A percentile compares a stretch with the other conserved stretches of the same genome.
Evolutionary conservation across 2,113 vertebrate genomes (phyloP).

Genomic region (Seriola aureovittata): DNA sequence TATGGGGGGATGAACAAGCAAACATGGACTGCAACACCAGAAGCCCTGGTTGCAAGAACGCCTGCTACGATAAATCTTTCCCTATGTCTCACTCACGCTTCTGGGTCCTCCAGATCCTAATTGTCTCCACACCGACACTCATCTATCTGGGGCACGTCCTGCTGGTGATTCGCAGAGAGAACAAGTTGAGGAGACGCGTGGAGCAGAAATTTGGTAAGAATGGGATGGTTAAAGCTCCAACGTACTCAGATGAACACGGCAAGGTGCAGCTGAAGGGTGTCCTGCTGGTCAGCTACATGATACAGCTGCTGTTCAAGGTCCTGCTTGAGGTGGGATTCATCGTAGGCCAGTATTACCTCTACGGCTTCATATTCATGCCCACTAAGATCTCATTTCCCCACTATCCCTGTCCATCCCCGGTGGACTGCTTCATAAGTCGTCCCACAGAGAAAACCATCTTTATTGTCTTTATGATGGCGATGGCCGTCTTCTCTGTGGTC

Average conservation of each 20-base stretch:
- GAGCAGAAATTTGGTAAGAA: constrained; percentile 58
- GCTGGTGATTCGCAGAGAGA: constrained; percentile 78
- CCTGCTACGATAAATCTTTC: constrained; percentile 78
- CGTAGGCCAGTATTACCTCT: constrained; percentile 87
- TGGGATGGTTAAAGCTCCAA: constrained; percentile 67
- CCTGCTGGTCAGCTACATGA: constrained; percentile 89
- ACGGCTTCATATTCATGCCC: constrained; percentile 87
- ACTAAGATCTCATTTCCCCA: constrained; percentile 82
- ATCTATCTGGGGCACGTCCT: constrained; percentile 82
- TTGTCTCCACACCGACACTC: constrained; percentile 75
- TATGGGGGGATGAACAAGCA: constrained; percentile 84
- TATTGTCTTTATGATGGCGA: constrained; percentile 91
- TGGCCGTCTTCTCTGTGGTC: constrained; percentile 88
- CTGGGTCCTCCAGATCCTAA: constrained; percentile 85
- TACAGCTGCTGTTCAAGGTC: constrained; percentile 90
- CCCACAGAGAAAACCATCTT: constrained; percentile 87
- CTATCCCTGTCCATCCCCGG: constrained; percentile 83
- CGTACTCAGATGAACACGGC: constrained; percentile 86
- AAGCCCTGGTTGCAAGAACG: constrained; percentile 73
- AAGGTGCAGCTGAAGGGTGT: constrained; percentile 89
- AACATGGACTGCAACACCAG: constrained; percentile 80
- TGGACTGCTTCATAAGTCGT: constrained; percentile 92
- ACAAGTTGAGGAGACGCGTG: constrained; percentile 79
- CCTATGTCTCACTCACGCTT: constrained; percentile 83
- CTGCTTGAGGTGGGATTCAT: constrained; percentile 92